phyloP scores from a whole-genome alignment of 2,797 vertebrate species.

The Tragelaphus oryx region DNA sequence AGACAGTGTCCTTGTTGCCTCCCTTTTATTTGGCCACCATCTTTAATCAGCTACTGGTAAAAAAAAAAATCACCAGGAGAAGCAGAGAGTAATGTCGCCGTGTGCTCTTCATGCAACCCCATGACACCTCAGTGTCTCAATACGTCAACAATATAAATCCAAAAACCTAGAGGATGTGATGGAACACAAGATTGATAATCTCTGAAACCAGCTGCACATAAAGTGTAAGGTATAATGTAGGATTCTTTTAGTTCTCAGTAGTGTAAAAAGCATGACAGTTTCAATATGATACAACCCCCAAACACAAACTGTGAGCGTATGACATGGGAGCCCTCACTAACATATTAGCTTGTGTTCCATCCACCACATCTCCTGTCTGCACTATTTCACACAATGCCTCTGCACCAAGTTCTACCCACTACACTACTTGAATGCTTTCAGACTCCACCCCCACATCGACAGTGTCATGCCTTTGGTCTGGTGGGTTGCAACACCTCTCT shows the following conservation, averaged over 20 bases:
- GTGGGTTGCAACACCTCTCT: neutral
- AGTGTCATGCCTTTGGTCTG: too few relatives aligned
- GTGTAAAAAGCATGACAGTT: neutral
- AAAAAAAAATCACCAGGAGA: neutral
- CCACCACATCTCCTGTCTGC: too few relatives aligned
- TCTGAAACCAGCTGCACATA: neutral
- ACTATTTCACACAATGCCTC: neutral
- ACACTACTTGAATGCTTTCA: neutral
- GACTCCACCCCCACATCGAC: accelerated
- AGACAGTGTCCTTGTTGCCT: neutral
- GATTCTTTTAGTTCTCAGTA: neutral
- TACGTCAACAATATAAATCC: neutral
- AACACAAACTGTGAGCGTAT: neutral
- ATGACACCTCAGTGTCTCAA: neutral
- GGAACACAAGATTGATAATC: neutral
- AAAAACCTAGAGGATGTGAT: neutral
- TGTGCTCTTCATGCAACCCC: neutral
- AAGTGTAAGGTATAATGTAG: neutral
- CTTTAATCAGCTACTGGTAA: neutral
- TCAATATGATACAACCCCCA: neutral
- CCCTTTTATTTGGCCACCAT: neutral
- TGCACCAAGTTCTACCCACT: neutral
- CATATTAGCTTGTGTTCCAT: neutral
- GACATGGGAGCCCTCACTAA: neutral
- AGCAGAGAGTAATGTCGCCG: neutral